These are phyloP conservation scores for Cyrtonyx montezumae DNA, from an alignment of 2,113 vertebrate genomes.

Conservation along the genomic window DNA sequence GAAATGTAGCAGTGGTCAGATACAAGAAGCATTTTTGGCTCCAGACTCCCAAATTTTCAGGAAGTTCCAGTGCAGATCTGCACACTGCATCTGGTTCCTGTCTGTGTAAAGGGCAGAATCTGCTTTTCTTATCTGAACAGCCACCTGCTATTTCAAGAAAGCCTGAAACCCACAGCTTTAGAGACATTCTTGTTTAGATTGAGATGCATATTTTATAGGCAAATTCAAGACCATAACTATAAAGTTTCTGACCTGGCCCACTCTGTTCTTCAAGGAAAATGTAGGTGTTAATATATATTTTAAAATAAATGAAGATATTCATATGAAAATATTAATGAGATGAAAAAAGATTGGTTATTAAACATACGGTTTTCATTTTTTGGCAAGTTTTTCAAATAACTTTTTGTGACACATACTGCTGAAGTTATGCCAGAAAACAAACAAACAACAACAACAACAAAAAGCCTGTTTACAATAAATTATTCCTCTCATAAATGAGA, in stretches of 20 bases:
- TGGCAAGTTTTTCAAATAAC: constrained; percentile 10
- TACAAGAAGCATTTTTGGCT: constrained; percentile 56
- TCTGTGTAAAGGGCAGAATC: constrained; percentile 45
- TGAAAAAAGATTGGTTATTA: neutral
- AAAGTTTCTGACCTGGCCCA: neutral
- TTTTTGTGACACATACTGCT: neutral
- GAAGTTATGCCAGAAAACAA: neutral
- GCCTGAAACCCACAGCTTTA: neutral
- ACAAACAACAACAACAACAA: neutral
- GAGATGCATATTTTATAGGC: neutral
- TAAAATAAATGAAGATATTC: neutral
- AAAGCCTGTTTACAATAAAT: neutral
- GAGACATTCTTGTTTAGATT: constrained; percentile 31
- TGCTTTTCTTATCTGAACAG: constrained; percentile 57
- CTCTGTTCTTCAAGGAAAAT: neutral
- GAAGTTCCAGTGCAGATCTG: constrained; percentile 67
- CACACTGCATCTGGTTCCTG: constrained; percentile 69
- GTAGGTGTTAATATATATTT: neutral
- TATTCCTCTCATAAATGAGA: neutral
- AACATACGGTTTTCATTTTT: neutral
- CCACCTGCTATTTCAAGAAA: constrained; percentile 57
- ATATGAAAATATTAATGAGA: neutral
- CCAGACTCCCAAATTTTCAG: constrained; percentile 34
- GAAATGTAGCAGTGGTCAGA: neutral
- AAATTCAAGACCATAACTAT: neutral